Evolutionary conservation across 2,888 invertebrate species (phyloP).

Genomic region (Zygaena filipendulae): DNA sequence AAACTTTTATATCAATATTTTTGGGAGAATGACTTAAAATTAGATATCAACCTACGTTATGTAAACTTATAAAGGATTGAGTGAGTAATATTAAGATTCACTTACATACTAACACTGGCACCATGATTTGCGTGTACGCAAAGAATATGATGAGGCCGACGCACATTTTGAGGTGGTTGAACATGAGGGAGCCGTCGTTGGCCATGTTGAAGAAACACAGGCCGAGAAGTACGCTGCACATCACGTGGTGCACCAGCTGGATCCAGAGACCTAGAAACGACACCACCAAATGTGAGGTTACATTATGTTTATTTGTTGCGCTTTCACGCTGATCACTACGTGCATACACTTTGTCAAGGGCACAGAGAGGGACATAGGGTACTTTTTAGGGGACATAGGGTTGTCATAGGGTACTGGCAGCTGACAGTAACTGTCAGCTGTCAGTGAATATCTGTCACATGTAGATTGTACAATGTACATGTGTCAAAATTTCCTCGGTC

Average conservation of each 20-base stretch:
- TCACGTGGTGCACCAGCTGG: slow-evolving; percentile 70
- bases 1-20: no score
- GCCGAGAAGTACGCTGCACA: slow-evolving; percentile 69
- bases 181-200: slow-evolving; percentile 74
- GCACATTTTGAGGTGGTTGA: slow-evolving; percentile 75
- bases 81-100: slow-evolving; percentile 20
- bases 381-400: no score
- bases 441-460: no score
- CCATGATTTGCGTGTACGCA: slow-evolving; percentile 76
- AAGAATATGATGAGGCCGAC: slow-evolving; percentile 74
- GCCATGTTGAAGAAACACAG: slow-evolving; percentile 72
- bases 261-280: slow-evolving; percentile 61
- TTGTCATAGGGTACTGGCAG: no score
- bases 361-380: no score
- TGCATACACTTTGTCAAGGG: no score
- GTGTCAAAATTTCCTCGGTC: no score
- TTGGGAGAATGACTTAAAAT: no score
- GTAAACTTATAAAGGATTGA: not conserved
- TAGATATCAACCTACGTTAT: no score
- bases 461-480: no score
- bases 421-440: no score
- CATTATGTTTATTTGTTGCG: not conserved
- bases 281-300: slow-evolving; percentile 1
- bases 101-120: slow-evolving; percentile 75
- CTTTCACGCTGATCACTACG: no score